Base-by-base conservation (phyloP, 2,888 invertebrate species). In the Idaea straminata region DNA sequence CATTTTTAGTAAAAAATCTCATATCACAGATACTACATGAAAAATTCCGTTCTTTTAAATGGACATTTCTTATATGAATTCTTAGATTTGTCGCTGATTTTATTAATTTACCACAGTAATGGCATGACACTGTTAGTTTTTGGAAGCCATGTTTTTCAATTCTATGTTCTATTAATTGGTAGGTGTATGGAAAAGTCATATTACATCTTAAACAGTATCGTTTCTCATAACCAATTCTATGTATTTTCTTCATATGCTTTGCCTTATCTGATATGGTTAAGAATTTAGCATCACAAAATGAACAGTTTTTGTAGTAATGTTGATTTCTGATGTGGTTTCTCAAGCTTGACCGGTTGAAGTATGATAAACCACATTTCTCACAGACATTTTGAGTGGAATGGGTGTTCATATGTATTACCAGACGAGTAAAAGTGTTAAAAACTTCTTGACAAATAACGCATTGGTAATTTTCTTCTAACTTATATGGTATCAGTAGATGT, bases 331-430 rank as follows among this genome's bases (percentile, higher is more conserved):
- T 71, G 16, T 88, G 88, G 6, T 74, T 70, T 0, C 83, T 69
- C 3, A 88, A 65, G 57, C 83, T 82, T 0, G 76, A 7, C 0
- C 83, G 70, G 57, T 84, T 86, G 0, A 82, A 83, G 64, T 79
- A 86, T 0, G 81, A 79, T 0, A 70, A 64, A 0, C 85, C 86
- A 58, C 86, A 86, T 0, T 72, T 77, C 5, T 86, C 86, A 5
- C 86, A 86, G 0, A 86, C 80, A 58, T 86, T 80, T 59, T 81
- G 79, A 0, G 72, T 76, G 5, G 78, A 84, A 65, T 86, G 86
- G 0, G 64, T 67, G 38, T 86, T 83, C 86, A 86, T 86, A 36
- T 86, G 86, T 4, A 80, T 76, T 0, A 78, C 75, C 34, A 87
- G 57, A 0, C 77, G 70, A 0, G 76, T 69, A 64, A 80, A 86